Percentiles rank a stretch among this genome's conserved stretches.
Conservation (phyloP, 2,797 vertebrate genomes). For the Falco novaeseelandiae region DNA sequence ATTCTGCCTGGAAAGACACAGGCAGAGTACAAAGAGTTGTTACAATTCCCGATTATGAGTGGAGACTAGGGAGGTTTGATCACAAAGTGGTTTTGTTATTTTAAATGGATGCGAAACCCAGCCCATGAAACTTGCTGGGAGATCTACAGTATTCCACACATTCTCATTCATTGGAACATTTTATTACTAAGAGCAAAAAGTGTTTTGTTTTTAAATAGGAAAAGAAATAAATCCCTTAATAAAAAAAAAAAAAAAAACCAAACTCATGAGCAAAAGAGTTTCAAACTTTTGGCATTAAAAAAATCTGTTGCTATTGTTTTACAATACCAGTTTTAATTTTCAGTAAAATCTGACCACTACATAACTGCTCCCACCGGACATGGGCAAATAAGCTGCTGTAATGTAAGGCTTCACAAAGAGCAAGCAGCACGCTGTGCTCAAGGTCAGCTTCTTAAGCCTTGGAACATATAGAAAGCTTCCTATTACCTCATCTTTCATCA, state of each 20-base stretch:
- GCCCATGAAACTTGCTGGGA: neutral
- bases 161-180: neutral
- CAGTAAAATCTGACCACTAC: neutral
- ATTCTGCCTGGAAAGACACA: neutral
- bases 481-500: neutral
- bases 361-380: neutral
- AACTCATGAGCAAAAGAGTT: neutral
- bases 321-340: neutral
- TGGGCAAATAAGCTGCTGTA: neutral
- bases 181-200: neutral
- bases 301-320: neutral
- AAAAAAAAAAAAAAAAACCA: neutral
- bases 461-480: neutral
- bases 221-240: neutral
- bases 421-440: accelerated
- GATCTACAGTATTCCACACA: neutral
- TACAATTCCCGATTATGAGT: neutral
- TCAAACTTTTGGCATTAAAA: neutral
- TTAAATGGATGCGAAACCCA: neutral
- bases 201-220: neutral
- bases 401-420: neutral
- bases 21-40: neutral
- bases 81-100: neutral
- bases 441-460: neutral
- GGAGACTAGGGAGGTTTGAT: neutral